Conservation (phyloP, 2,797 vertebrate species). For the Cuculus canorus region DNA sequence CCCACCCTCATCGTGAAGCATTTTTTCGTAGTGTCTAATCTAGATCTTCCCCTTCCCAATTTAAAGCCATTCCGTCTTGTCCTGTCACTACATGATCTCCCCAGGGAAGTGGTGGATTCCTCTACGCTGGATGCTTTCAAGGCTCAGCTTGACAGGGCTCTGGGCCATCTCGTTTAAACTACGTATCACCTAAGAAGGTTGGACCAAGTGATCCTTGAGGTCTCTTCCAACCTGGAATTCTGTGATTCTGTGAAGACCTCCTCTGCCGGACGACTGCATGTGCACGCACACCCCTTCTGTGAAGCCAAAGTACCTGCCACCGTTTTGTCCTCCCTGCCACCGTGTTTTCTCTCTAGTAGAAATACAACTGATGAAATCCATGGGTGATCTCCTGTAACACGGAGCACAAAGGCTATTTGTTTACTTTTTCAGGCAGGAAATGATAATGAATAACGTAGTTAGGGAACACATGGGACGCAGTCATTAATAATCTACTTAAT, state of each 20-base stretch:
- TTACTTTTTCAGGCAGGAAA: conserved; percentile 53
- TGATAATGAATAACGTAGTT: conserved; percentile 47
- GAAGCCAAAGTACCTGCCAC: background rate
- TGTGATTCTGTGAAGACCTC: background rate
- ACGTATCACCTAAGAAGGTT: too few species aligned
- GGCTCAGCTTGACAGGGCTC: too few species aligned
- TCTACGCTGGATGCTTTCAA: too few species aligned
- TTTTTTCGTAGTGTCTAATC: too few species aligned
- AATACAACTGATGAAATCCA: background rate
- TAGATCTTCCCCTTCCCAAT: too few species aligned
- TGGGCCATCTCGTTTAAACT: too few species aligned
- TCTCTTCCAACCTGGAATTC: too few species aligned
- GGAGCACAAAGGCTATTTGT: conserved; percentile 51
- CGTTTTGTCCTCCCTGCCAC: background rate
- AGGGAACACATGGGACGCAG: conserved; percentile 11
- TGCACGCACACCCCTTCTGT: rapidly evolving
- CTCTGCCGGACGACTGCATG: background rate
- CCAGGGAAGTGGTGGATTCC: too few species aligned
- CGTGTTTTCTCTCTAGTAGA: background rate
- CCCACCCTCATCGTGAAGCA: too few species aligned
- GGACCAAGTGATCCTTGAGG: too few species aligned
- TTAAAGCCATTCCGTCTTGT: too few species aligned
- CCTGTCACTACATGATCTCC: too few species aligned
- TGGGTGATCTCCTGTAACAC: conserved; percentile 22
- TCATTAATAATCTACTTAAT: conserved; percentile 51